A percentile compares a stretch with the other conserved stretches of the same genome.
Evolutionary conservation across 2,113 vertebrate genomes (phyloP).

Genomic region (Neotoma lepida): DNA sequence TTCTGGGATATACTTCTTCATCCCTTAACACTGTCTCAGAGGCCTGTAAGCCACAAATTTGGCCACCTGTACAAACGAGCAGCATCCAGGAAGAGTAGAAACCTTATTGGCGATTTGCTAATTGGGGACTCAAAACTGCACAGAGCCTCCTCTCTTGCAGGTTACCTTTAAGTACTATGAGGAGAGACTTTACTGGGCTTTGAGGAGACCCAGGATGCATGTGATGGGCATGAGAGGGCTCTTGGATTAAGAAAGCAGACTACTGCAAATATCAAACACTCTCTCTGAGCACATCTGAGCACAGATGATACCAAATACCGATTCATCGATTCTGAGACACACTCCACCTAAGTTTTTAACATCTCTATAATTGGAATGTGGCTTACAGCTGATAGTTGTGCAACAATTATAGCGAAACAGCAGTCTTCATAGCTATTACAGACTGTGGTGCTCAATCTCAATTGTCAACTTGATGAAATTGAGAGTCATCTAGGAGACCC

Average conservation of each 20-base stretch:
- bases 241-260: neutral
- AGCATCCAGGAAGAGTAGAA: neutral
- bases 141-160: neutral
- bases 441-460: neutral
- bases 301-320: neutral
- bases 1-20: neutral
- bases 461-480: too few relatives aligned
- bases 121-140: neutral
- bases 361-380: neutral
- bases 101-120: neutral
- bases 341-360: neutral
- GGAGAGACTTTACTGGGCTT: slow-evolving; percentile 23
- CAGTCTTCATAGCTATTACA: neutral
- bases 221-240: neutral
- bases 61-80: neutral
- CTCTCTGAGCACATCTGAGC: neutral
- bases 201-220: neutral
- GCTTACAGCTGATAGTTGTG: neutral
- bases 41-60: neutral
- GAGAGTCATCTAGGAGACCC: neutral
- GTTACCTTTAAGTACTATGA: slow-evolving; percentile 8
- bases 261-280: neutral
- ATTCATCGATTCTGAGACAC: neutral
- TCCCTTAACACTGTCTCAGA: neutral
- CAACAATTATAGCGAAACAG: neutral